phyloP scores from a whole-genome alignment of 2,888 invertebrate genomes.

The Drosophila ezoana region DNA sequence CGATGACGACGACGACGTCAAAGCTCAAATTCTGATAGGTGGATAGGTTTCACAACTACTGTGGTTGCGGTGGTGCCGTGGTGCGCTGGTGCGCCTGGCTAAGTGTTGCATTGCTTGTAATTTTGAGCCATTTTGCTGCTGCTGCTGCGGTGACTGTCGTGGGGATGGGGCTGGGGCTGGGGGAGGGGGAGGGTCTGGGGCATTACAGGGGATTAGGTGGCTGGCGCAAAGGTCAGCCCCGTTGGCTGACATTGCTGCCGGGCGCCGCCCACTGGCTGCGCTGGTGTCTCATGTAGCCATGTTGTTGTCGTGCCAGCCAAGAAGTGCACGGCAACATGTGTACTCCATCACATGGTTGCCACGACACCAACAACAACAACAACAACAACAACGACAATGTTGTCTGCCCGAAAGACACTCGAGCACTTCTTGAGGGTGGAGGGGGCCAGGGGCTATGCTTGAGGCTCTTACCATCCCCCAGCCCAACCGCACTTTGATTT shows the following conservation, averaged over 20 bases:
- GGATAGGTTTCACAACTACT: conserved; percentile 29
- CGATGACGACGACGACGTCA: conserved; percentile 5
- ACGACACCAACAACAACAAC: conserved; percentile 48
- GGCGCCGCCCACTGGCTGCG: conserved; percentile 47
- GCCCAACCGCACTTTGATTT: conserved; percentile 31
- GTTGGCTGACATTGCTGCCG: conserved; percentile 32
- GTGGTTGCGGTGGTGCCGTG: conserved; percentile 13
- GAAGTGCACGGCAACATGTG: conserved; percentile 75
- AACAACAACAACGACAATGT: conserved; percentile 22
- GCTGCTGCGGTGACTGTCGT: conserved; percentile 4
- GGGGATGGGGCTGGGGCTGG: not conserved
- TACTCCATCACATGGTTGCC: conserved; percentile 78
- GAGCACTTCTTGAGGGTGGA: conserved; percentile 6
- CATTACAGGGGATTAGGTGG: conserved; percentile 33
- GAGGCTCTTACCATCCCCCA: too few species aligned
- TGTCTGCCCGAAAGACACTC: conserved; percentile 30
- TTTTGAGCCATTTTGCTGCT: conserved; percentile 65
- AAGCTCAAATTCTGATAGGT: conserved; percentile 62
- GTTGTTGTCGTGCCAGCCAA: conserved; percentile 66
- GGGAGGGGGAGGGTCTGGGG: not conserved
- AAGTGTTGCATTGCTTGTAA: conserved; percentile 76
- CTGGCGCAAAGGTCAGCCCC: conserved; percentile 62
- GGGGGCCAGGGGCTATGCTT: too few species aligned
- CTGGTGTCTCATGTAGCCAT: conserved; percentile 40
- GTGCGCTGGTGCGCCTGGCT: conserved; percentile 23